phyloP scores from a whole-genome alignment of 2,113 vertebrate species.

The Pseudorectes ferrugineus region DNA sequence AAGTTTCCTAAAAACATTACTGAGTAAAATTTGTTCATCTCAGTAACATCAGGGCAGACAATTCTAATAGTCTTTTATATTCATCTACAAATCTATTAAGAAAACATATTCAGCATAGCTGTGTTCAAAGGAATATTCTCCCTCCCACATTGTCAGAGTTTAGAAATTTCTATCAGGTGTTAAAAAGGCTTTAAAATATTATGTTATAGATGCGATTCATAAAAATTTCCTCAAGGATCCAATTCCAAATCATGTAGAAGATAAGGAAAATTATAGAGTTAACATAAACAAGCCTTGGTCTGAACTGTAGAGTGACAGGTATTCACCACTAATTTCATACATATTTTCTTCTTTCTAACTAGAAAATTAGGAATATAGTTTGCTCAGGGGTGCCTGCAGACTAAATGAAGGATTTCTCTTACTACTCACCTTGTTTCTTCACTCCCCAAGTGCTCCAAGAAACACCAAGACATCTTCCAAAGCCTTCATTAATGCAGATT shows the following conservation, averaged over 20 bases:
- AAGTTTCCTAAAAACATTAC: not conserved
- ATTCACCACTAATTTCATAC: not conserved
- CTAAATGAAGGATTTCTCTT: not conserved
- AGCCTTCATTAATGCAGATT: not conserved
- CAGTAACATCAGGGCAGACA: not conserved
- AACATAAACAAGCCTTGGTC: not conserved
- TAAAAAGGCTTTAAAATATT: not conserved
- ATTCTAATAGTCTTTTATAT: not conserved
- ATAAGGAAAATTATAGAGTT: not conserved
- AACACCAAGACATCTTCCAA: not conserved
- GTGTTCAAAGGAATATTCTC: not conserved
- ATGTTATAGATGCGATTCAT: not conserved
- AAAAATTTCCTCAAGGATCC: not conserved
- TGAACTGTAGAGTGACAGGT: not conserved
- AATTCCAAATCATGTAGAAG: fast-evolving
- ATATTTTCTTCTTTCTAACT: not conserved
- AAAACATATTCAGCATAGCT: not conserved
- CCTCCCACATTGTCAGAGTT: not conserved
- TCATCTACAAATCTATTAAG: not conserved
- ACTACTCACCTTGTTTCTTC: not conserved
- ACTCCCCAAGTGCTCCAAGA: not conserved
- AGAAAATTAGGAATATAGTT: not conserved
- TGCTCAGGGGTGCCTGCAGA: not conserved
- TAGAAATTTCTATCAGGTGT: not conserved
- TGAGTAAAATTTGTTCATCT: not conserved